Evolutionary conservation across 2,797 vertebrate genomes (phyloP), one percentile per base, ranked within the genome.

Genomic region (Rhinella marina): DNA sequence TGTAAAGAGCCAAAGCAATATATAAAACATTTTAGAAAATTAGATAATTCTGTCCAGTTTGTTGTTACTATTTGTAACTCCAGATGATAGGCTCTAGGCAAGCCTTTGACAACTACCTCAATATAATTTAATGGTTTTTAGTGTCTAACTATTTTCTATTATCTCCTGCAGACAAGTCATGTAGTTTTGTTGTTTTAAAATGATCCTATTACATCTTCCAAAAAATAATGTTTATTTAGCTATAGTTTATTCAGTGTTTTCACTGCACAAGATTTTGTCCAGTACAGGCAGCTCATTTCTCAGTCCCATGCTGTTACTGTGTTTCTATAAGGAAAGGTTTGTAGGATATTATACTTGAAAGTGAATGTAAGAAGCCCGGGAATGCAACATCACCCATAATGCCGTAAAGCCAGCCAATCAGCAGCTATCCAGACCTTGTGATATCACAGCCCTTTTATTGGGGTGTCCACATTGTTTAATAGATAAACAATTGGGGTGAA

Each of bases 141-240:
- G 12, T 25, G 3, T 61, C 56, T 62, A 84, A 76, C 29, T 61
- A 32, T 61, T 75, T 84, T 76, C 56, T 57, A 84, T 84, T 76
- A 84, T 84, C 82, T 84, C 27, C 29, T 13, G n/a, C 52, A 61
- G 32, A 84, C 29, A 75, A 72, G 12, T 50, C 52, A 25, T 76
- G 14, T 50, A 1, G 21, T 25, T 84, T 41, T 75, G 70, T 76
- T 84, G 29, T 25, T 41, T 73, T 73, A 84, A 57, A 73, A 57
- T 59, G 82, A 84, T 75, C 19, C 68, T 84, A 84, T 84, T 75
- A 84, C 19, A 75, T 48, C 48, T 25, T 76, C 19, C 56, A 27
- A 57, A 84, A 84, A 13, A 61, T 56, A 84, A 84, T 50, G 82
- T 84, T 84, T 84, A 62, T 52, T 84, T 84, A 54, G n/a, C 56